phyloP scores from a whole-genome alignment of 2,113 vertebrate genomes.

The Leuciscus idus region DNA sequence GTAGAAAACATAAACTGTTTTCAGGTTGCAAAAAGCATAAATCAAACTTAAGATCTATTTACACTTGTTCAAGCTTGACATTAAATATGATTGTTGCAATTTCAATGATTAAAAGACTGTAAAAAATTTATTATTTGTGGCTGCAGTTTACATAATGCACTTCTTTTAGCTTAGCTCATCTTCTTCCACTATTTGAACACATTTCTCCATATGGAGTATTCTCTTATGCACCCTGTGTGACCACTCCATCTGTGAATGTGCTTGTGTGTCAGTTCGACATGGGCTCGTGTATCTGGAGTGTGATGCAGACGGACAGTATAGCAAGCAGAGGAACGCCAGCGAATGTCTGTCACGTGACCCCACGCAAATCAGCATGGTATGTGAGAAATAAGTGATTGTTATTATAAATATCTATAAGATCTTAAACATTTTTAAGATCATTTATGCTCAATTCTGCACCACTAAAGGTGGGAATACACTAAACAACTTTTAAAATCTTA shows the following conservation, averaged over 20 bases:
- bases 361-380: slow-evolving; percentile 66
- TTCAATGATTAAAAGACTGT: neutral
- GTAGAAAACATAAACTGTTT: no score
- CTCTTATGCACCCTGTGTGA: neutral
- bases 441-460: neutral
- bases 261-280: slow-evolving; percentile 76
- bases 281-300: slow-evolving; percentile 86
- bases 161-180: neutral
- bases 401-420: neutral
- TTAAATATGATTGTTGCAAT: no score
- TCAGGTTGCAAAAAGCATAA: no score
- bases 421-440: neutral
- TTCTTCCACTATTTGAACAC: neutral
- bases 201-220: neutral
- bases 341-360: slow-evolving; percentile 79
- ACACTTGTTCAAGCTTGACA: no score
- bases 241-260: neutral
- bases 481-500: neutral
- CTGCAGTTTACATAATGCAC: neutral
- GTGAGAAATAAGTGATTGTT: neutral
- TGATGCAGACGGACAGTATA: slow-evolving; percentile 86
- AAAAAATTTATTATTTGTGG: neutral
- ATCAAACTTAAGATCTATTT: no score
- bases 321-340: slow-evolving; percentile 74
- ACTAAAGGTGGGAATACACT: neutral